Conservation (phyloP, 2,888 invertebrate species). For the Chrysodeixis includens region DNA sequence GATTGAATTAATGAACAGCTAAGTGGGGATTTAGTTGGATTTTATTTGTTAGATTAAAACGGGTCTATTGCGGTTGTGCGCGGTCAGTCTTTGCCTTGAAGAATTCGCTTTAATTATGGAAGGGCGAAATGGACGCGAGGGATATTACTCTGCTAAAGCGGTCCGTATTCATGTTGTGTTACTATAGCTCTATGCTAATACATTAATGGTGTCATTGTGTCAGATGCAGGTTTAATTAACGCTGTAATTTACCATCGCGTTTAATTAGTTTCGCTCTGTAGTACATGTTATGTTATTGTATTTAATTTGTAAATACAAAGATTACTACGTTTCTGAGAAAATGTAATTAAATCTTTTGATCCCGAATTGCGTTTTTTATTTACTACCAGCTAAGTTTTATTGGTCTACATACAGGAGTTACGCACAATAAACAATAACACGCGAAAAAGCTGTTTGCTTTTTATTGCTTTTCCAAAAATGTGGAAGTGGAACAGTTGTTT, state of each 20-base stretch:
- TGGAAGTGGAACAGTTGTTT: neutral
- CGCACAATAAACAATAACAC: neutral
- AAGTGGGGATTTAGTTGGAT: conserved; percentile 50
- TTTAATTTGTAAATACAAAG: conserved; percentile 6
- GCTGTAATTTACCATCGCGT: conserved; percentile 18
- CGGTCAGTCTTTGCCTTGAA: conserved; percentile 42
- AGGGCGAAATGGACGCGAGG: conserved; percentile 41
- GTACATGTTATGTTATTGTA: conserved; percentile 27
- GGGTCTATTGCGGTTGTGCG: conserved; percentile 33
- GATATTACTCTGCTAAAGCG: conserved; percentile 48
- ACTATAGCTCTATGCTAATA: conserved; percentile 43
- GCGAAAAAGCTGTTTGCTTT: neutral
- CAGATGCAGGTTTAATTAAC: conserved; percentile 49
- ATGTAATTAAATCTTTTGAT: conserved; percentile 19
- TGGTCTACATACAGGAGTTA: neutral
- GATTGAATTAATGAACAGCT: neutral
- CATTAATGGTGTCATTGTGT: conserved; percentile 26
- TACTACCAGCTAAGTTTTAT: neutral
- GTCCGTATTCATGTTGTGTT: conserved; percentile 50
- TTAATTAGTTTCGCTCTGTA: conserved; percentile 45
- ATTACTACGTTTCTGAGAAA: conserved; percentile 27
- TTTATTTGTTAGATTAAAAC: conserved; percentile 59
- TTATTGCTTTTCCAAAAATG: neutral
- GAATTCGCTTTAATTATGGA: conserved; percentile 57
- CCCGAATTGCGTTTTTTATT: conserved; percentile 18